A percentile compares a stretch with the other conserved stretches of the same genome.
Conservation (phyloP, 2,797 vertebrate species). For the Coracias cyanogaster region DNA sequence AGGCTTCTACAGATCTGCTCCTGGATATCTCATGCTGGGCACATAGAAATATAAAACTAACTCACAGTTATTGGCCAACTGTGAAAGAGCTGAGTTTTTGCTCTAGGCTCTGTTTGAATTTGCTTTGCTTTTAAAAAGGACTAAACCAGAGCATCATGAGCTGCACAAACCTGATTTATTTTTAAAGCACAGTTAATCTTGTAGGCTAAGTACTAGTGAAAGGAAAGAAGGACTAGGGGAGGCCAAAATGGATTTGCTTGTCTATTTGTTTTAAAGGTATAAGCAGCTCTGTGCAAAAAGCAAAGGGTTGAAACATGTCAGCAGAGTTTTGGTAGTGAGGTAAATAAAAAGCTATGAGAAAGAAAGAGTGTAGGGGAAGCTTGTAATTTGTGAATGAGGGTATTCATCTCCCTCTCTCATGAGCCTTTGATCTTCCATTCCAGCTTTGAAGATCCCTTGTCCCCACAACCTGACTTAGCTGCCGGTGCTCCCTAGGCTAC, state of each 20-base stretch:
- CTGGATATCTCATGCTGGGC: constrained; percentile 9
- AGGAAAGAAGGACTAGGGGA: background rate
- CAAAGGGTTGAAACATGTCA: background rate
- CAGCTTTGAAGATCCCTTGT: background rate
- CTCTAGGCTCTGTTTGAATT: constrained; percentile 13
- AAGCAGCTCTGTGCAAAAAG: background rate
- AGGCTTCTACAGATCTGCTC: background rate
- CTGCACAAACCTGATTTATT: background rate
- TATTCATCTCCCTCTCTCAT: background rate
- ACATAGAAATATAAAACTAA: constrained; percentile 16
- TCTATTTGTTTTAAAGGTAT: background rate
- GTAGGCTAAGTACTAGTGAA: background rate
- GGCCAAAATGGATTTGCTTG: background rate
- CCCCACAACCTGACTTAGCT: background rate
- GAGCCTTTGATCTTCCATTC: background rate
- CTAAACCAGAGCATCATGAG: background rate
- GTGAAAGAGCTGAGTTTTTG: constrained; percentile 6
- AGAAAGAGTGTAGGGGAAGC: background rate
- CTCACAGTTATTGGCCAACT: background rate
- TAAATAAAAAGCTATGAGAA: background rate
- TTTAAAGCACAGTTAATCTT: background rate
- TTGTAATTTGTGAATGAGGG: background rate
- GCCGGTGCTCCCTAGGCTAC: background rate
- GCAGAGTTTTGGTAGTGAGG: background rate
- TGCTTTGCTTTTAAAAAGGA: background rate